phyloP scores from a whole-genome alignment of 2,888 invertebrate genomes.

The Acleris cristana region DNA sequence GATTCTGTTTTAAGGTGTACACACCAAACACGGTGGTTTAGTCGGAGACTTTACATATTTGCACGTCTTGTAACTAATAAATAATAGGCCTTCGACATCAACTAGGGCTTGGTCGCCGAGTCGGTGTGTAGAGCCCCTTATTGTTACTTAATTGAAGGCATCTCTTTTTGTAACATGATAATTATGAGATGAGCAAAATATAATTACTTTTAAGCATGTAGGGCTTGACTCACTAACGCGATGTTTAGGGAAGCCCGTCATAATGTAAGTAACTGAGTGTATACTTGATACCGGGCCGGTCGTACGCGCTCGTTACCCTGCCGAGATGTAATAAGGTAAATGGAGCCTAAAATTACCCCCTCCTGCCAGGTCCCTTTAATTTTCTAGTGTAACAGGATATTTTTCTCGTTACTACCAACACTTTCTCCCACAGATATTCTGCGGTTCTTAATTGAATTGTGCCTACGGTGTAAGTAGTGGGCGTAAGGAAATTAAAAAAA shows the following conservation, averaged over 20 bases:
- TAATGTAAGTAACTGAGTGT: slow-evolving; percentile 21
- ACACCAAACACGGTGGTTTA: no score
- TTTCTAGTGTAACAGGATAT: slow-evolving; percentile 50
- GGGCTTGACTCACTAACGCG: not conserved
- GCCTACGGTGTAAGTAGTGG: not conserved
- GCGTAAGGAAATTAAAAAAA: no score
- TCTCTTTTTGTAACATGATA: not conserved
- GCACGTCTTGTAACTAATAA: no score
- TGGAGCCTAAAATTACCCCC: slow-evolving; percentile 65
- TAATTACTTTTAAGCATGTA: slow-evolving; percentile 1
- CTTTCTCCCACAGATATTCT: slow-evolving; percentile 8
- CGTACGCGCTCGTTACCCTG: slow-evolving; percentile 49
- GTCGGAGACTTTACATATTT: no score
- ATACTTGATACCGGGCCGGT: slow-evolving; percentile 42
- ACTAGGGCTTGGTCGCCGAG: no score
- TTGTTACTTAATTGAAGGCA: not conserved
- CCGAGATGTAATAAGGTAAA: slow-evolving; percentile 66
- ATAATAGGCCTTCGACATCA: no score
- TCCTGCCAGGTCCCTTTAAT: slow-evolving; percentile 50
- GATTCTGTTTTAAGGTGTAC: no score
- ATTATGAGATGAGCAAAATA: not conserved
- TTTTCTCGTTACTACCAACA: slow-evolving; percentile 46
- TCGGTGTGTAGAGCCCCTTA: no score
- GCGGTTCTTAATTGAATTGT: slow-evolving; percentile 7
- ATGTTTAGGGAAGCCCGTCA: not conserved